These are phyloP conservation scores for Poeciliopsis retropinna DNA, from an alignment of 2,113 vertebrate genomes.

Conservation along the genomic window DNA sequence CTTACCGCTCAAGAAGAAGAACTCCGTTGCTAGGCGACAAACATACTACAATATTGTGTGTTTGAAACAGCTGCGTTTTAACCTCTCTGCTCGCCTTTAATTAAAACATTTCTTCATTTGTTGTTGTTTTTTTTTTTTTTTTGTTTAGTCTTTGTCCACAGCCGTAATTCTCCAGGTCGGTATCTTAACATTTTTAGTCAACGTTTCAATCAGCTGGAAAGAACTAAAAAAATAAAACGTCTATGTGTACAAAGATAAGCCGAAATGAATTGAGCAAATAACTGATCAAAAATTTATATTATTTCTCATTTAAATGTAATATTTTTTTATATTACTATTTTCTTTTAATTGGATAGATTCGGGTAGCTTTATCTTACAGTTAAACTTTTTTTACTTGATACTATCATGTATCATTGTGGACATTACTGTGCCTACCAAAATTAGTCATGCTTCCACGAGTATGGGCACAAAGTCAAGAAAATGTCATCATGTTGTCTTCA, in stretches of 20 bases:
- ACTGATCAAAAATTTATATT: too few species aligned
- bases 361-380: too few species aligned
- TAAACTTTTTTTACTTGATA: too few species aligned
- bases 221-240: not conserved
- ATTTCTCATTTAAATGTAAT: too few species aligned
- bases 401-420: too few species aligned
- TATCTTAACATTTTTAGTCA: not conserved
- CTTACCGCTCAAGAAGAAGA: not conserved
- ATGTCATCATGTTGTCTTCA: not conserved
- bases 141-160: too few species aligned
- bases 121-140: not conserved
- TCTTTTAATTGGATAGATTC: too few species aligned
- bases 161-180: not conserved
- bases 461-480: too few species aligned
- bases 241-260: not conserved
- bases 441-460: not conserved
- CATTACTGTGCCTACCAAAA: too few species aligned
- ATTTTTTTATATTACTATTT: too few species aligned
- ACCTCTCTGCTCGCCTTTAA: too few species aligned
- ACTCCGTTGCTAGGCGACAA: slow-evolving; percentile 55
- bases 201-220: not conserved
- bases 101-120: not conserved
- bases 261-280: not conserved
- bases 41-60: not conserved
- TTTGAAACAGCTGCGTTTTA: not conserved